Evolutionary conservation across 2,113 vertebrate species (phyloP).

Genomic region (Zapornia atra): DNA sequence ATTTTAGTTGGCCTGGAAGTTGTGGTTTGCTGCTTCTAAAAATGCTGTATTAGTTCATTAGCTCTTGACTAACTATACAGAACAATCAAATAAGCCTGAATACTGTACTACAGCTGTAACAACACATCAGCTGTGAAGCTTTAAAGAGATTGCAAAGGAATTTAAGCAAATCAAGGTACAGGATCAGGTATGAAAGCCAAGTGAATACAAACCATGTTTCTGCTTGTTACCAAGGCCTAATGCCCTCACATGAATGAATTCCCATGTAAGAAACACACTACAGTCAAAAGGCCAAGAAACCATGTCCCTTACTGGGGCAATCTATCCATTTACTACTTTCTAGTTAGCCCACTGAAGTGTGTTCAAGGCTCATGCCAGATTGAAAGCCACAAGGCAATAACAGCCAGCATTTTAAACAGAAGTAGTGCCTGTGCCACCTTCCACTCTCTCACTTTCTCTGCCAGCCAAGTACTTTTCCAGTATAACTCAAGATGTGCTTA

Average conservation of each 20-base stretch:
- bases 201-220: not conserved
- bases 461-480: not conserved
- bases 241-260: not conserved
- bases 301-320: not conserved
- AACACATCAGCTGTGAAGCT: not conserved
- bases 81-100: not conserved
- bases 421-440: not conserved
- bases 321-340: not conserved
- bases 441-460: not conserved
- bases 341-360: not conserved
- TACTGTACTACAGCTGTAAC: not conserved
- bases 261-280: fast-evolving
- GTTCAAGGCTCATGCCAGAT: not conserved
- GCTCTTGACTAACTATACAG: not conserved
- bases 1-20: not conserved
- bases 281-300: not conserved
- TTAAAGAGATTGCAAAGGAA: not conserved
- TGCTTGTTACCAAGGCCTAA: not conserved
- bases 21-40: not conserved
- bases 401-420: not conserved
- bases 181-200: not conserved
- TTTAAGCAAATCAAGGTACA: not conserved
- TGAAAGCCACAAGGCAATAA: not conserved
- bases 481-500: not conserved
- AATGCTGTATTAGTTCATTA: not conserved